A percentile compares a stretch with the other conserved stretches of the same genome.
phyloP scores from a whole-genome alignment of 2,888 invertebrate species.

The Cylloceria caligata region DNA sequence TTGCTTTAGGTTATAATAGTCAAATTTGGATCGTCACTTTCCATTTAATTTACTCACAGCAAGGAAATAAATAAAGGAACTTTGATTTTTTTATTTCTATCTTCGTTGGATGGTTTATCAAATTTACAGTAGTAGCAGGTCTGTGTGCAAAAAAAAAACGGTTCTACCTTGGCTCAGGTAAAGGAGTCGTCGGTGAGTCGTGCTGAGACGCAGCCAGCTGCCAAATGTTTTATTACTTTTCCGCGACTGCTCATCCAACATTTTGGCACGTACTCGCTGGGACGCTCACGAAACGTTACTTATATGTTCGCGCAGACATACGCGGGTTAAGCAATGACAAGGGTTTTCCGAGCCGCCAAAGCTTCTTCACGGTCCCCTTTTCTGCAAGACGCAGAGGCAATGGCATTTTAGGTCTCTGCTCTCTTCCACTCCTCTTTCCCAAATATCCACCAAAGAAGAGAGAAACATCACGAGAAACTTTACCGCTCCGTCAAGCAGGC shows the following conservation, averaged over 20 bases:
- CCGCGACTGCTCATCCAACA: neutral
- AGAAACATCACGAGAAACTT: no score
- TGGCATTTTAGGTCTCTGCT: no score
- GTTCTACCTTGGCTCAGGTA: no score
- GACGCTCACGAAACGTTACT: neutral
- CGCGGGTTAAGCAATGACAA: neutral
- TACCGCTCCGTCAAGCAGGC: no score
- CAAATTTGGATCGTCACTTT: neutral
- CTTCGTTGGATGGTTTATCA: no score
- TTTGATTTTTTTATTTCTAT: neutral
- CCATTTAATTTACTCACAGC: neutral
- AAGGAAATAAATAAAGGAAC: neutral
- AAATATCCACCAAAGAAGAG: no score
- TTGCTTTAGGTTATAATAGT: neutral
- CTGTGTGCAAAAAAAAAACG: no score
- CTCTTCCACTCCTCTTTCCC: no score
- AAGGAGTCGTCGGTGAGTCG: neutral
- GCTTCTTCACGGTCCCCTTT: no score
- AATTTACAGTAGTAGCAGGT: no score
- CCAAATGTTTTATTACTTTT: conserved; percentile 7
- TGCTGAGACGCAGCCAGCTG: neutral
- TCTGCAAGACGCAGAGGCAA: no score
- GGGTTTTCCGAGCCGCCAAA: neutral
- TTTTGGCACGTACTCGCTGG: neutral
- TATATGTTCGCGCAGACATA: neutral